phyloP scores from a whole-genome alignment of 2,888 invertebrate species.

The Ophion ventricosus region DNA sequence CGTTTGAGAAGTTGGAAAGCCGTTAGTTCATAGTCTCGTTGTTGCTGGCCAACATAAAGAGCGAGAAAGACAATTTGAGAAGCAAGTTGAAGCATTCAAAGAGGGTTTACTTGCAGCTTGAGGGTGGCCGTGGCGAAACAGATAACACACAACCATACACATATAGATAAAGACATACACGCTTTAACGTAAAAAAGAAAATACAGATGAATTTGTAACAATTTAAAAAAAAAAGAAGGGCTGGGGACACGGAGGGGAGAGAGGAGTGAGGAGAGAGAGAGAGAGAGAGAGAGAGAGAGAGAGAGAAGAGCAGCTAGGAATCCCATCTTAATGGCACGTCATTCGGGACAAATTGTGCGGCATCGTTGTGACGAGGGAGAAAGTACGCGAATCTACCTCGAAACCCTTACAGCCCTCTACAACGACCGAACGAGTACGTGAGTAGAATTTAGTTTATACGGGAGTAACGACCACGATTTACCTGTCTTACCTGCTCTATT shows the following conservation, averaged over 20 bases:
- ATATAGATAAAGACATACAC: neutral
- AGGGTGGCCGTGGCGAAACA: neutral
- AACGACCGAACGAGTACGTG: constrained; percentile 74
- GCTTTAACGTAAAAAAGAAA: constrained; percentile 19
- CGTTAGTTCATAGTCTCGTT: constrained; percentile 67
- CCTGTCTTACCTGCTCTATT: constrained; percentile 52
- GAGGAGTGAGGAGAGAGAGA: neutral
- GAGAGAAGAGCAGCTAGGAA: constrained; percentile 70
- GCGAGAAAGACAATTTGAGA: constrained; percentile 22
- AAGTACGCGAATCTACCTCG: constrained; percentile 32
- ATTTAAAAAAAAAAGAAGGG: neutral
- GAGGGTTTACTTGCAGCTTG: constrained; percentile 8
- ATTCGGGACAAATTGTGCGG: constrained; percentile 76
- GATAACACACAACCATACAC: neutral
- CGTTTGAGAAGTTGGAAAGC: constrained; percentile 71
- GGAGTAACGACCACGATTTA: constrained; percentile 51
- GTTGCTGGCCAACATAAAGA: constrained; percentile 17
- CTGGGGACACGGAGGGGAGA: neutral
- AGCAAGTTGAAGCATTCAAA: constrained; percentile 19
- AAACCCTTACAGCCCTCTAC: constrained; percentile 53
- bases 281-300: constrained; percentile 47
- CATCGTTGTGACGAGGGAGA: constrained; percentile 66
- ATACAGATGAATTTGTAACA: constrained; percentile 9
- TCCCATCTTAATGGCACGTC: constrained; percentile 75
- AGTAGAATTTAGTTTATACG: constrained; percentile 74